Percentiles rank a stretch among this genome's conserved stretches.
phyloP scores from a whole-genome alignment of 1,140 invertebrate genomes.

The Phenacoccus solenopsis region DNA sequence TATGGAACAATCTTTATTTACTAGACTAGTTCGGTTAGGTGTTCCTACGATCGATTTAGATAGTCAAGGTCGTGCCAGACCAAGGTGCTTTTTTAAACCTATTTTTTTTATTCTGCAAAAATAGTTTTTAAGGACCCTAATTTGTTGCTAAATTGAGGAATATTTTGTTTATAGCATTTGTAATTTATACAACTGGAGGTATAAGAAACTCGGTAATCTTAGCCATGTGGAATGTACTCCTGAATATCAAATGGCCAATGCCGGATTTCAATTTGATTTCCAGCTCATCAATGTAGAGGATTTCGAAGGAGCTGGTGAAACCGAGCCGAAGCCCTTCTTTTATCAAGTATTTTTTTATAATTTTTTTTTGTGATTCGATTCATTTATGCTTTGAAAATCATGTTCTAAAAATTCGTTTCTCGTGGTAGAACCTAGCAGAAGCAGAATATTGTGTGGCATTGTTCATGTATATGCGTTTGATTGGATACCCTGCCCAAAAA shows the following conservation, averaged over 20 bases:
- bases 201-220: slow-evolving; percentile 88
- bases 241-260: slow-evolving; percentile 81
- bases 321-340: slow-evolving; percentile 95
- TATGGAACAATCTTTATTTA: slow-evolving; percentile 99
- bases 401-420: neutral
- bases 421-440: slow-evolving; percentile 82
- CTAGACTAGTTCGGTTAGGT: slow-evolving; percentile 85
- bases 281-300: slow-evolving; percentile 95
- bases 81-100: slow-evolving; percentile 46
- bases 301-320: slow-evolving; percentile 93
- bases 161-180: slow-evolving; percentile 63
- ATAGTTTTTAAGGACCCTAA: neutral
- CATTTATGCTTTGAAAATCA: neutral
- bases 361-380: neutral
- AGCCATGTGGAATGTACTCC: slow-evolving; percentile 65
- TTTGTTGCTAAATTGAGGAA: neutral
- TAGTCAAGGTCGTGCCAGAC: slow-evolving; percentile 87
- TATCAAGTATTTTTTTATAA: slow-evolving; percentile 59
- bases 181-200: slow-evolving; percentile 93
- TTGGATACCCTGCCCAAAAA: slow-evolving; percentile 94
- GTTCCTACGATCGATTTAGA: slow-evolving; percentile 95
- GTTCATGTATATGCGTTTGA: slow-evolving; percentile 96
- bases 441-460: slow-evolving; percentile 96
- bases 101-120: slow-evolving; percentile 19
- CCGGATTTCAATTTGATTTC: slow-evolving; percentile 85